Evolutionary conservation across 2,888 invertebrate species (phyloP), one percentile per base, ranked within the genome.

Genomic region (Cerceris ruficornis): DNA sequence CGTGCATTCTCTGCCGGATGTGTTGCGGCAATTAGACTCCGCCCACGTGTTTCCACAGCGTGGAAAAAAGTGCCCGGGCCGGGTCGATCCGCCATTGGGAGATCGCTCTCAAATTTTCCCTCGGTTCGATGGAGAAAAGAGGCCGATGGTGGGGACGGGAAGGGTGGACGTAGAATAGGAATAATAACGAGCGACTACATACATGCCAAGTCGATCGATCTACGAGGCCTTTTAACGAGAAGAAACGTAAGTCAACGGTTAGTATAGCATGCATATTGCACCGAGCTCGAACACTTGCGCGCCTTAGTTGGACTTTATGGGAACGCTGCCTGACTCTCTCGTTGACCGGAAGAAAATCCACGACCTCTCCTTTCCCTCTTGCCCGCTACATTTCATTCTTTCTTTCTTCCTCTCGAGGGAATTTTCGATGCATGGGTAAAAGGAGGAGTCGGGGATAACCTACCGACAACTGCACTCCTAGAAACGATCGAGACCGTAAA

Each of bases 221-320:
- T 84, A 83, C 83, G 85, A 81, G 81, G 58, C 59, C 82, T 77
- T 88, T 87, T 88, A 88, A 88, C 87, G 88, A 88, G 88, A 88
- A 83, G 82, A 80, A 85, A 85, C 85, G 84, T 87, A 87, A 87
- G 86, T 87, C 87, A 87, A 84, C 85, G 67, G n/a, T 73, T 78
- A 77, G 80, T 70, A 62, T 75, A 69, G 75, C 70, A 67, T 74
- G 72, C 77, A 77, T 76, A 74, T 74, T 74, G 77, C 65, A 79
- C 77, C 69, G 71, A 28, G 28, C 28, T 28, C 28, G 28, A 28
- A 28, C 28, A 28, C 28, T 28, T 28, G 28, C 39, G 59, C 28
- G 68, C 74, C 76, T 66, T 77, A 78, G 80, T 76, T 78, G 72
- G 75, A 85, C 74, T 85, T 85, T 85, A 83, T 81, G 74, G 76